A percentile compares a stretch with the other conserved stretches of the same genome.
Conservation (phyloP, 2,888 invertebrate species). For the Eurytoma adleriae region DNA sequence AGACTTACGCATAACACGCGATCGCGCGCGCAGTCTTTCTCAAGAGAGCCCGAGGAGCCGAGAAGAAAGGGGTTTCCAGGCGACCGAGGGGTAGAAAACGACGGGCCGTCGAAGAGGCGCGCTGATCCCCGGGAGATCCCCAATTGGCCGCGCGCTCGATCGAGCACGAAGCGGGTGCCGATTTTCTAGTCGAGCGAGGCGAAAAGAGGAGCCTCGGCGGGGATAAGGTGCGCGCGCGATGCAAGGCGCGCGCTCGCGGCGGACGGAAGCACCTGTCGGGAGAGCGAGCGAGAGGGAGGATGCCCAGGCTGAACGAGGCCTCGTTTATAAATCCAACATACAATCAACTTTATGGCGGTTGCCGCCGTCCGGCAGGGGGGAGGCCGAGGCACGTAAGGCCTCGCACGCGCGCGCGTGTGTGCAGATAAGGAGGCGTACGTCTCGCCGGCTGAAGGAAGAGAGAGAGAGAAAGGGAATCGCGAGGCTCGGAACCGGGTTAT, state of each 20-base stretch:
- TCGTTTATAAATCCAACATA: conserved; percentile 74
- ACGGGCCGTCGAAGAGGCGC: neutral
- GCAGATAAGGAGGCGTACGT: conserved; percentile 13
- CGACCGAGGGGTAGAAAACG: neutral
- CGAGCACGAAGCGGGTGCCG: conserved; percentile 21
- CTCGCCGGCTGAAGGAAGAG: conserved; percentile 53
- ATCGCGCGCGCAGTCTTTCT: conserved; percentile 8
- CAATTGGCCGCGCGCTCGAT: too few species aligned
- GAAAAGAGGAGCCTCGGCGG: neutral
- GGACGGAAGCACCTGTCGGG: conserved; percentile 56
- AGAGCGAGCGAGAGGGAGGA: conserved; percentile 8
- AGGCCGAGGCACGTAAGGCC: conserved; percentile 43
- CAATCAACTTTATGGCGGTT: conserved; percentile 71
- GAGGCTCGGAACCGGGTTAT: conserved; percentile 68
- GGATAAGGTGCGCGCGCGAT: neutral
- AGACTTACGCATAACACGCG: neutral
- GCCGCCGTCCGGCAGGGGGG: conserved; percentile 51
- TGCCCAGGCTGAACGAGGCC: conserved; percentile 53
- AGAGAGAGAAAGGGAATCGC: conserved; percentile 58
- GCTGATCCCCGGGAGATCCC: conserved; percentile 30
- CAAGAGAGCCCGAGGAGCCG: neutral
- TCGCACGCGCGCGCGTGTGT: neutral
- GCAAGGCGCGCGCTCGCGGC: conserved; percentile 2
- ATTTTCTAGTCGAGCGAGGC: conserved; percentile 46
- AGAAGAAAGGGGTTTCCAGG: neutral